These are phyloP conservation scores for Mastigias papua DNA, from an alignment of 30 jellyfish, hydroid and myxozoan species.

Conservation along the genomic window DNA sequence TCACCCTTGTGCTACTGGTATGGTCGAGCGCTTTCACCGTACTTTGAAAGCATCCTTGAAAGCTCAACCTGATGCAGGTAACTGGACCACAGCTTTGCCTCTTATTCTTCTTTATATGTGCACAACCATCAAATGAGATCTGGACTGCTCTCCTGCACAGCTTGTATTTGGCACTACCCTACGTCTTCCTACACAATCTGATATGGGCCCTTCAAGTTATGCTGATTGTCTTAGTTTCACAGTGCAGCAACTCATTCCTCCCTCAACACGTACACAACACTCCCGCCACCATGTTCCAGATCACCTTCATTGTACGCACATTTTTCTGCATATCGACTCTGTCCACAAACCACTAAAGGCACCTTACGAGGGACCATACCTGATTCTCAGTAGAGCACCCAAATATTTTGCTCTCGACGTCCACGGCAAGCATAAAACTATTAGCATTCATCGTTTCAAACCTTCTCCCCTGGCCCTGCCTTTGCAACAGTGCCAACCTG, in stretches of 20 bases:
- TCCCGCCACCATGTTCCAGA: neutral
- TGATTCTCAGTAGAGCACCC: neutral
- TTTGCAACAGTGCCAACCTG: too few species aligned
- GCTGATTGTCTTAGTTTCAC: too few species aligned
- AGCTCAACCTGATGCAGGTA: constrained; percentile 13
- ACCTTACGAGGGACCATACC: neutral
- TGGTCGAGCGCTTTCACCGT: constrained; percentile 41
- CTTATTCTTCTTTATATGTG: constrained; percentile 18
- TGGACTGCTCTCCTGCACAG: constrained; percentile 34
- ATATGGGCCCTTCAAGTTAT: too few species aligned
- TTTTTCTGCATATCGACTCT: neutral
- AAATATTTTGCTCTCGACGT: neutral
- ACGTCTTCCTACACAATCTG: too few species aligned
- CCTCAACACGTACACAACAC: too few species aligned
- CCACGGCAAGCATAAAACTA: neutral
- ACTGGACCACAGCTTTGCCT: constrained; percentile 18
- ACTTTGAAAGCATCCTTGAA: constrained; percentile 6
- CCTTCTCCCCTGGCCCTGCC: too few species aligned
- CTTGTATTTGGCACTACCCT: too few species aligned
- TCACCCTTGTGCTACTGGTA: constrained; percentile 38
- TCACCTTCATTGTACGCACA: neutral
- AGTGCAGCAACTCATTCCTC: too few species aligned
- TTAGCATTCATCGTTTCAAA: neutral
- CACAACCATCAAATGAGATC: constrained; percentile 5
- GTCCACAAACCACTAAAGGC: neutral